These are phyloP conservation scores for Upupa epops DNA, from an alignment of 2,113 vertebrate genomes.

Conservation along the genomic window DNA sequence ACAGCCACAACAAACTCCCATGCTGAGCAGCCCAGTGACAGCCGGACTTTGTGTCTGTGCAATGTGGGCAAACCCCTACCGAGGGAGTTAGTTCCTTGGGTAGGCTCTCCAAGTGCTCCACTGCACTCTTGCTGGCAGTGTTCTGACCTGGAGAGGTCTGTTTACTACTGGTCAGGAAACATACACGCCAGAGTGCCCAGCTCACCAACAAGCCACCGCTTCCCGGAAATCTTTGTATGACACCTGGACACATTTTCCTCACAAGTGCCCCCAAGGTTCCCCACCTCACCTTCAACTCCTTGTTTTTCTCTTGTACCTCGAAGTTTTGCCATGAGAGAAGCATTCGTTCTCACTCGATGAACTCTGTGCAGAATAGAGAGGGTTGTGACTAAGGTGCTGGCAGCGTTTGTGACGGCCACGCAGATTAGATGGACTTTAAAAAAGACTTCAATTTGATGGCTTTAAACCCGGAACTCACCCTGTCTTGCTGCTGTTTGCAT, in stretches of 20 bases:
- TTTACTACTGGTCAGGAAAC: neutral
- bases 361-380: neutral
- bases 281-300: neutral
- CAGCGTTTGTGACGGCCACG: neutral
- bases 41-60: too few species aligned
- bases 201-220: neutral
- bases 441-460: neutral
- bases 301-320: neutral
- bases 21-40: neutral
- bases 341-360: neutral
- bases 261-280: neutral
- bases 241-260: neutral
- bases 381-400: neutral
- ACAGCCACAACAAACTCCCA: fast-evolving
- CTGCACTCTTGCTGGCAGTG: fast-evolving
- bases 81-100: neutral
- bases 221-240: neutral
- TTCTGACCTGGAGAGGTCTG: neutral
- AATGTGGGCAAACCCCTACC: fast-evolving
- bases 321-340: neutral
- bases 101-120: neutral
- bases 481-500: neutral
- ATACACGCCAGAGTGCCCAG: fast-evolving
- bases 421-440: neutral
- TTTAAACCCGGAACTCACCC: neutral